These are phyloP conservation scores for Epirrhoe alternata DNA, from an alignment of 2,888 invertebrate genomes.

Conservation along the genomic window DNA sequence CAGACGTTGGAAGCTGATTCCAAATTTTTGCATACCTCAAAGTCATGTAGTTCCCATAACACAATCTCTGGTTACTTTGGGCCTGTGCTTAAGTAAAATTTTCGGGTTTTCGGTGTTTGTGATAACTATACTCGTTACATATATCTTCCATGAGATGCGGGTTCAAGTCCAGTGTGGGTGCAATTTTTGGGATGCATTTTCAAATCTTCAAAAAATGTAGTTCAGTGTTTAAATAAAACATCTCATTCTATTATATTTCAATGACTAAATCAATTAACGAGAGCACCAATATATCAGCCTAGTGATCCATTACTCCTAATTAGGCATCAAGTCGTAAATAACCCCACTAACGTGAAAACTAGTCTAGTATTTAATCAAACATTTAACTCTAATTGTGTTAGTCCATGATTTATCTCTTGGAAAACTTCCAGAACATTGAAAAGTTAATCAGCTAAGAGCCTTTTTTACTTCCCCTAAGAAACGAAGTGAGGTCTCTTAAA, in stretches of 20 bases:
- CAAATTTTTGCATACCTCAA: no score
- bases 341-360: constrained; percentile 18
- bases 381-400: constrained; percentile 76
- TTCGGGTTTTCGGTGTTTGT: no score
- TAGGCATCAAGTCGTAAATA: constrained; percentile 24
- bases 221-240: not conserved
- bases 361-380: constrained; percentile 64
- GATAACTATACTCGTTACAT: no score
- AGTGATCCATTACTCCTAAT: constrained; percentile 23
- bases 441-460: constrained; percentile 82
- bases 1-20: no score
- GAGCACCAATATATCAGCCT: constrained; percentile 8
- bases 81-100: no score
- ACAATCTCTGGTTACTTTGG: no score
- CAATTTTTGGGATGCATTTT: no score
- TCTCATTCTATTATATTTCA: not conserved
- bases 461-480: constrained; percentile 69
- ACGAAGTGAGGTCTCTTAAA: constrained; percentile 19
- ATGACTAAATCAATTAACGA: not conserved
- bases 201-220: no score
- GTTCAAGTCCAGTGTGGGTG: no score
- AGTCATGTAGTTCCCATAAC: no score
- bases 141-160: no score
- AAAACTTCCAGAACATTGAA: constrained; percentile 73
- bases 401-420: constrained; percentile 76